phyloP scores from a whole-genome alignment of 2,888 invertebrate genomes.

The Synanthedon myopaeformis region DNA sequence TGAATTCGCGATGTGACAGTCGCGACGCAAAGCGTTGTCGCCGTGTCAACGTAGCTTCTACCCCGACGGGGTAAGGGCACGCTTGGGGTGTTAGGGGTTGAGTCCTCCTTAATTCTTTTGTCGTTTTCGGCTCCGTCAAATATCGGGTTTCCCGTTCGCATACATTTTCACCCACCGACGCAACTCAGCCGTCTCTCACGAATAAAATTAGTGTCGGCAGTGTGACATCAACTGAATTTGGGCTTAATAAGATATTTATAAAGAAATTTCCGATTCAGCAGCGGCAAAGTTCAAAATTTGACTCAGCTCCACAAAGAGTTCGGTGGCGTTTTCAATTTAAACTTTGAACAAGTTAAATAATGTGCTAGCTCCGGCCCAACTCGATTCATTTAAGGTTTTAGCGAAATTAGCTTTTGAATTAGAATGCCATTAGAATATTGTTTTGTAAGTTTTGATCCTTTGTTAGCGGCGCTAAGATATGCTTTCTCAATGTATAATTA shows the following conservation, averaged over 20 bases:
- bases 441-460: slow-evolving; percentile 13
- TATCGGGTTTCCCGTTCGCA: slow-evolving; percentile 64
- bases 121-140: slow-evolving; percentile 67
- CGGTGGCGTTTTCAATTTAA: slow-evolving; percentile 69
- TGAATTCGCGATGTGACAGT: slow-evolving; percentile 10
- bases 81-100: slow-evolving; percentile 13
- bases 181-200: slow-evolving; percentile 50
- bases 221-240: slow-evolving; percentile 70
- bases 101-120: slow-evolving; percentile 59
- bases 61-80: slow-evolving; percentile 5
- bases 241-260: slow-evolving; percentile 70
- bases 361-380: slow-evolving; percentile 62
- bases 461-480: too few species aligned
- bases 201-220: slow-evolving; percentile 70
- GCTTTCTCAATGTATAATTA: neutral
- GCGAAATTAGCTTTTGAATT: slow-evolving; percentile 69
- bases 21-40: neutral
- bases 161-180: slow-evolving; percentile 50
- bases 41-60: slow-evolving; percentile 3
- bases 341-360: slow-evolving; percentile 69
- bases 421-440: slow-evolving; percentile 49
- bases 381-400: slow-evolving; percentile 69
- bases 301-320: slow-evolving; percentile 66
- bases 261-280: slow-evolving; percentile 68
- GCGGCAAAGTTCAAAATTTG: slow-evolving; percentile 69